Base-by-base conservation (phyloP, 1,140 invertebrate species). In the Heliothis virescens region DNA sequence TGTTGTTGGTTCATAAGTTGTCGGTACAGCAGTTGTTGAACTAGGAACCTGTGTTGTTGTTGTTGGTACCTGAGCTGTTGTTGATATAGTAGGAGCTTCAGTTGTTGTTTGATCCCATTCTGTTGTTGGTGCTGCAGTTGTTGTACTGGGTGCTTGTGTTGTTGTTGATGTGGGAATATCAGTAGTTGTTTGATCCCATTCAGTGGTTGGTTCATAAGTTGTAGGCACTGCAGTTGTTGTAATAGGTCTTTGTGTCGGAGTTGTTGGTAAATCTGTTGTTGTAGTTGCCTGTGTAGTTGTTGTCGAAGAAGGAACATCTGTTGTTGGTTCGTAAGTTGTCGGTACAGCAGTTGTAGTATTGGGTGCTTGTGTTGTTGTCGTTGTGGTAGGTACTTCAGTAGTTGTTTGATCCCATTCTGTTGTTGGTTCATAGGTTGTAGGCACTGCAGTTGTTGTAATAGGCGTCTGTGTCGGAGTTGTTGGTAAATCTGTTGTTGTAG, bases 291-390 rank as follows among this genome's bases (percentile, higher is more conserved):
- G n/a, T n/a, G n/a, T n/a, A n/a, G n/a, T n/a, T n/a, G n/a, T n/a
- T n/a, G n/a, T n/a, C n/a, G n/a, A n/a, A n/a, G n/a, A n/a, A n/a
- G n/a, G n/a, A n/a, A n/a, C 1, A n/a, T 16, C 55, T n/a, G n/a
- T n/a, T n/a, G n/a, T n/a, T n/a, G n/a, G n/a, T n/a, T n/a, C n/a
- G n/a, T n/a, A n/a, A n/a, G n/a, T n/a, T n/a, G n/a, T n/a, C n/a
- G n/a, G n/a, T n/a, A n/a, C n/a, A n/a, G 26, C 60, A 12, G 1
- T 26, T 21, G 57, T 26, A 1, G 59, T 62, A 12, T 4, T 62
- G 13, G 59, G 21, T 1, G 15, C 13, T 9, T 63, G 26, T 26
- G 55, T 77, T 71, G 85, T 83, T 5, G 79, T 82, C 0, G 59
- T 41, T 13, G 7, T 47, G 73, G 78, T 11, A 9, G 11, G 21